These are phyloP conservation scores for Micromys minutus DNA, from an alignment of 2,113 vertebrate genomes.

Conservation along the genomic window DNA sequence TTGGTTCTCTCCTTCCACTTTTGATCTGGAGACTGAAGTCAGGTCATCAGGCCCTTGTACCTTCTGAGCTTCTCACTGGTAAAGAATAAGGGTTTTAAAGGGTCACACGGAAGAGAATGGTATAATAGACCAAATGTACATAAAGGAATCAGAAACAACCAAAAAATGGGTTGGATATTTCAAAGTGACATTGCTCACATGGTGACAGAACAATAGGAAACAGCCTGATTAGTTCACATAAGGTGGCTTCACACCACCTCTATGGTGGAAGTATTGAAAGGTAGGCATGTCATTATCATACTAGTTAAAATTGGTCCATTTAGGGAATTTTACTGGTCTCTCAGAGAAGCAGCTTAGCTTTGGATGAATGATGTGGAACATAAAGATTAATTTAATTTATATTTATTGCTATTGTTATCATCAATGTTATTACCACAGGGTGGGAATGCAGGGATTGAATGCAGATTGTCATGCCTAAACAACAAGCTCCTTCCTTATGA, in stretches of 20 bases:
- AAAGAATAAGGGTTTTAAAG: neutral
- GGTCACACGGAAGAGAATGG: neutral
- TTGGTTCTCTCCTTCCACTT: neutral
- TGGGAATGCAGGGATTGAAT: neutral
- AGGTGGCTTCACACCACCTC: neutral
- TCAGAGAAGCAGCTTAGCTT: neutral
- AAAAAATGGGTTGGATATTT: neutral
- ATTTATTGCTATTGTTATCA: neutral
- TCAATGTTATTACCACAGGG: neutral
- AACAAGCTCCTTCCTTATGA: neutral
- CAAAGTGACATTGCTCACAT: neutral
- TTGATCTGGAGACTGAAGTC: neutral
- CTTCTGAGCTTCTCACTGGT: neutral
- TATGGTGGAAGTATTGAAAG: neutral
- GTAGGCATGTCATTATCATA: neutral
- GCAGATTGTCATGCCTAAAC: neutral
- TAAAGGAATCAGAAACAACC: neutral
- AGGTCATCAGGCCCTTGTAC: neutral
- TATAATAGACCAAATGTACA: neutral
- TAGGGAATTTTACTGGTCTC: neutral
- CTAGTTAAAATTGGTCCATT: neutral
- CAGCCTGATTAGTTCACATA: neutral
- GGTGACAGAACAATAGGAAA: neutral
- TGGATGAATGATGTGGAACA: neutral
- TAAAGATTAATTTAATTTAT: neutral